Evolutionary conservation across 2,888 invertebrate genomes (phyloP), one percentile per base, ranked within the genome.

Genomic region (Noctua janthina): DNA sequence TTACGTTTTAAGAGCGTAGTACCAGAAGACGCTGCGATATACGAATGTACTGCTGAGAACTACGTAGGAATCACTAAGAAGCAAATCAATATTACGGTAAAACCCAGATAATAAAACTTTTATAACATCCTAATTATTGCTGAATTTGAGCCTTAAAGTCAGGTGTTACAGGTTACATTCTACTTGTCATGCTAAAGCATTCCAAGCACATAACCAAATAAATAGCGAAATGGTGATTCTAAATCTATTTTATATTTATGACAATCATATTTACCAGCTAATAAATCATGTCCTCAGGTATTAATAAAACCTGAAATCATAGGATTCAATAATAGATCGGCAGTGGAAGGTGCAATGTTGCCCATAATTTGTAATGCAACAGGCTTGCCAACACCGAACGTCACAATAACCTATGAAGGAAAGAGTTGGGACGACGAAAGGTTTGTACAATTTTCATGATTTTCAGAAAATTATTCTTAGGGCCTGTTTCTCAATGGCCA

Each of bases 21-120:
- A 74, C 87, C 90, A 17, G 89, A 92, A 29, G 96, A 96, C 74
- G 90, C 91, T 49, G 96, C 96, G 0, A 90, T 84, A 4, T 97
- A 96, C 71, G 92, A 94, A 85, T 97, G 96, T 81, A 90, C 83
- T 51, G 96, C 95, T 0, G 78, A 79, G 13, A 97, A 96, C 74
- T 71, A 76, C 3, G 95, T 93, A 74, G 96, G 96, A 11, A 89
- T 82, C 2, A 83, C 87, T 11, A 90, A 83, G 11, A 88, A 84
- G 71, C 78, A 88, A 71, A 92, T 96, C 43, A 87, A 82, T 71
- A 93, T 96, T 69, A 91, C 93, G 88, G 96, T 95, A 83, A 71
- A 39, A 29, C 13, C 0, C 8, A 23, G 13, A 54, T 39, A 5
- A 15, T 46, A 23, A 56, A 56, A 23, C 10, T 66, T 29, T 1